Evolutionary conservation across 2,113 vertebrate genomes (phyloP).

Genomic region (Glareola pratincola): DNA sequence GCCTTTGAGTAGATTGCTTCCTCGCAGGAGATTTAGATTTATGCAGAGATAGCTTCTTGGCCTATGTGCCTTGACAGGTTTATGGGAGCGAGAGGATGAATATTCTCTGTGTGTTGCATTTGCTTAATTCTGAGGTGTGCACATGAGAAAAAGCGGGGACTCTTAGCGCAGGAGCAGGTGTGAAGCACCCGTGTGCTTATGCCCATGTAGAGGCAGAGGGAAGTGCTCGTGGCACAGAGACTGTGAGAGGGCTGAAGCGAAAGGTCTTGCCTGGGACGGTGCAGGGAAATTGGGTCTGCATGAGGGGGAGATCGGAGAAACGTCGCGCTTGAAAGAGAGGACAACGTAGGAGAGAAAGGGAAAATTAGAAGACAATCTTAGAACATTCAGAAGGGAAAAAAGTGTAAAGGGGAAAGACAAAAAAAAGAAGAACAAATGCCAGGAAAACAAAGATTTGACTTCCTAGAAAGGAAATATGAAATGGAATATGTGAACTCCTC

Average conservation of each 20-base stretch:
- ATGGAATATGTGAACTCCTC: conserved; percentile 35
- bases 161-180: background rate
- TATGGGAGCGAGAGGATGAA: conserved; percentile 52
- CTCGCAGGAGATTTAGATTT: conserved; percentile 60
- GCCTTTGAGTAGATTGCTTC: conserved; percentile 62
- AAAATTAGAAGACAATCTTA: background rate
- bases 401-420: background rate
- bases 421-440: background rate
- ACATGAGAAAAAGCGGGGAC: conserved; percentile 13
- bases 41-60: conserved; percentile 52
- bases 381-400: background rate
- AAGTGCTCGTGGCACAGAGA: background rate
- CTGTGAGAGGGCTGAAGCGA: background rate
- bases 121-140: conserved; percentile 53
- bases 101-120: conserved; percentile 28
- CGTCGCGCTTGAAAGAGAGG: background rate
- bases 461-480: conserved; percentile 48
- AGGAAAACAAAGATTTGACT: conserved; percentile 13
- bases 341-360: background rate
- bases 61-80: conserved; percentile 57
- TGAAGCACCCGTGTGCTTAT: background rate
- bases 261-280: background rate
- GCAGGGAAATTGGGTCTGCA: background rate
- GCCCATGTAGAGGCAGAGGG: background rate
- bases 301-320: background rate